Evolutionary conservation across 1,140 invertebrate species (phyloP).

Genomic region (Drosophila willistoni): DNA sequence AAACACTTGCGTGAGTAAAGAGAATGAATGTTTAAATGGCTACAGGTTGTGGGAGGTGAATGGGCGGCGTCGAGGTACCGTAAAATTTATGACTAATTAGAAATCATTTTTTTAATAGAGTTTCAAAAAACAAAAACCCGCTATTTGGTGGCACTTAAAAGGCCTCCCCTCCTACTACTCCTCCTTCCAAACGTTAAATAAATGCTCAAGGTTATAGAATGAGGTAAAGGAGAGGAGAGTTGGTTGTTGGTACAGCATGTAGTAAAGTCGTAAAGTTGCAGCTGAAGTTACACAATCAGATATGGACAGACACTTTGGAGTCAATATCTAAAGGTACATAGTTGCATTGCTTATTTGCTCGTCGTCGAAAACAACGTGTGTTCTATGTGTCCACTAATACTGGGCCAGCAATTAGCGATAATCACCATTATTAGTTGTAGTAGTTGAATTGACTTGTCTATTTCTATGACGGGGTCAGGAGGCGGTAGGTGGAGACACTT

Average conservation of each 20-base stretch:
- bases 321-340: background rate
- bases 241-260: background rate
- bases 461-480: background rate
- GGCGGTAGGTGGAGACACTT: too few relatives aligned
- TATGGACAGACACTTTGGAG: background rate
- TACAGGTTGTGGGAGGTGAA: too few relatives aligned
- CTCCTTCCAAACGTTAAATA: conserved; percentile 19
- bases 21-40: background rate
- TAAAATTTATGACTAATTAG: conserved; percentile 60
- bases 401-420: conserved; percentile 39
- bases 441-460: conserved; percentile 13
- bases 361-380: too few relatives aligned
- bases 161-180: background rate
- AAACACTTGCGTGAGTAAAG: conserved; percentile 1
- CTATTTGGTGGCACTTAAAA: conserved; percentile 41
- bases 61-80: conserved; percentile 9
- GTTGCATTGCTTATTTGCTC: background rate
- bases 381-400: background rate
- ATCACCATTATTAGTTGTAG: conserved; percentile 23
- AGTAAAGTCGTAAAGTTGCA: conserved; percentile 1
- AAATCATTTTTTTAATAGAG: conserved; percentile 56
- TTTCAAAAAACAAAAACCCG: conserved; percentile 47
- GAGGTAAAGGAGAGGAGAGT: background rate
- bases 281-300: background rate
- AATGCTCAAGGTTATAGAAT: conserved; percentile 4